Evolutionary conservation across 2,888 invertebrate genomes (phyloP), one percentile per base, ranked within the genome.

Genomic region (Platycheirus rosarum): DNA sequence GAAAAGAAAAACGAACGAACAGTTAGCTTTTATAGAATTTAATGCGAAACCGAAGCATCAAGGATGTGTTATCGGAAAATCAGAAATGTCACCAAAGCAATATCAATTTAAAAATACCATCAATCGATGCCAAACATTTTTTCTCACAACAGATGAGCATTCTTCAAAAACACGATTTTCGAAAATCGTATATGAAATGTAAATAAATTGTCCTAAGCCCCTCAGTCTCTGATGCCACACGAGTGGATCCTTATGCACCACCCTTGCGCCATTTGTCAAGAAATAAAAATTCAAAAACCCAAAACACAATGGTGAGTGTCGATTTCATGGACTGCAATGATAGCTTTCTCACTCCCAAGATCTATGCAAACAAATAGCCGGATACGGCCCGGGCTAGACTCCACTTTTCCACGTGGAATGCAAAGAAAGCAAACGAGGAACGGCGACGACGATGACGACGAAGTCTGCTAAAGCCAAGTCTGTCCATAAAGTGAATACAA

Each of bases 401-500:
- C 49, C 18, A 44, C 26, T 55, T 51, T 62, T 63, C 35, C 40
- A 46, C 60, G 46, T 75, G 66, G 57, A 62, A 40, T 53, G 7
- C 23, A 2, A 57, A 68, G 26, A 42, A 57, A 18, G 8, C 37
- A 40, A 32, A 51, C 13, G 23, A 76, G 26, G 44, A 66, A 51
- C 18, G 40, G 29, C 5, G n/a, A 1, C 1, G 14, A 4, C n/a
- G 51, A 32, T n/a, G n/a, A n/a, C n/a, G n/a, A n/a, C n/a, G n/a
- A n/a, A n/a, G n/a, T n/a, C n/a, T n/a, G 16, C 16, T 29, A 29
- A 29, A 13, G n/a, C 4, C 29, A 40, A 40, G 29, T 53, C 42
- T 16, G 37, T 55, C 9, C 48, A 13, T 65, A 71, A 73, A 68
- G 68, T 35, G 78, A 79, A 79, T 79, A 74, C 74, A 74, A 79